These are phyloP conservation scores for Stenolophus ochropezus DNA, from an alignment of 2,888 invertebrate genomes.

Conservation along the genomic window DNA sequence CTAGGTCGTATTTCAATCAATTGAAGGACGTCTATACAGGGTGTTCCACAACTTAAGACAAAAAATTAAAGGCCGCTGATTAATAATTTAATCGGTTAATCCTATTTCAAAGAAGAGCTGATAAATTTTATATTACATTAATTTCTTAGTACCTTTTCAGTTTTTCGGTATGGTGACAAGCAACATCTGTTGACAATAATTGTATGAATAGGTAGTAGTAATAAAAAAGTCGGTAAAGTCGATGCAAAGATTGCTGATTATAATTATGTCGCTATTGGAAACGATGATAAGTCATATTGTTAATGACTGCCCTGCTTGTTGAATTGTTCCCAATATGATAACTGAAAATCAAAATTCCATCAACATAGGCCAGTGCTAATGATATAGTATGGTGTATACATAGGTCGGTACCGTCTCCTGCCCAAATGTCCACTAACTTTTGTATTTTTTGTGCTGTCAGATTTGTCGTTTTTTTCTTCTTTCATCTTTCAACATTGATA, in stretches of 20 bases:
- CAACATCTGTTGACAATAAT: no score
- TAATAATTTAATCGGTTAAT: no score
- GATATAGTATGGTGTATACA: constrained; percentile 22
- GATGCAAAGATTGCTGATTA: constrained; percentile 65
- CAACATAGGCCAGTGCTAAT: constrained; percentile 9
- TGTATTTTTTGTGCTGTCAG: constrained; percentile 25
- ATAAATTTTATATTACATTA: no score
- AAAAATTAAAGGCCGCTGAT: no score
- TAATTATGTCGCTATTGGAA: constrained; percentile 68
- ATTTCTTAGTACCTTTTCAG: no score
- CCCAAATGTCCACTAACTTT: constrained; percentile 36
- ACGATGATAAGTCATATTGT: constrained; percentile 67
- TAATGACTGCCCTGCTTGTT: constrained; percentile 44
- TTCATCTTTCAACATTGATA: constrained; percentile 55
- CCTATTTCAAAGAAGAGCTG: no score
- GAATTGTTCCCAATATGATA: constrained; percentile 64
- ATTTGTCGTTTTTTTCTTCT: constrained; percentile 35
- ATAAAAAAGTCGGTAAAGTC: no score
- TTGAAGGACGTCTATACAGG: no score
- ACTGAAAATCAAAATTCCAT: constrained; percentile 67
- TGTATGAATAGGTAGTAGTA: no score
- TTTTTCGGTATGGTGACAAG: no score
- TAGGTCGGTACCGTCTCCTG: constrained; percentile 10
- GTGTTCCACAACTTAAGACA: no score
- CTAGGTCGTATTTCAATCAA: no score